Evolutionary conservation across 2,113 vertebrate genomes (phyloP).

Genomic region (Carollia perspicillata): DNA sequence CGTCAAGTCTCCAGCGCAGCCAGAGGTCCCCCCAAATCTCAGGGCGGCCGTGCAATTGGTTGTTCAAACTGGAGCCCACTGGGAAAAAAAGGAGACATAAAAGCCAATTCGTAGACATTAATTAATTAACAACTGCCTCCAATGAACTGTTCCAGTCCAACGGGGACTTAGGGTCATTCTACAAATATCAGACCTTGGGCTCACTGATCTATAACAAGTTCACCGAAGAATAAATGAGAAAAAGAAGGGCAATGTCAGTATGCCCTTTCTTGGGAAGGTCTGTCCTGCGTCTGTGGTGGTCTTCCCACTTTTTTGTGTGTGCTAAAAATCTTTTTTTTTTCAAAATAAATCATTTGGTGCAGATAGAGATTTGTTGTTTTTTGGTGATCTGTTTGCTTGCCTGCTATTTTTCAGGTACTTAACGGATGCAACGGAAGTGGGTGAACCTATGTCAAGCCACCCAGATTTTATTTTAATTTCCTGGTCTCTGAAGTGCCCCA

Average conservation of each 20-base stretch:
- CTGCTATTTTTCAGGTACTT: conserved; percentile 16
- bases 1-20: neutral
- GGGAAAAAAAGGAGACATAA: neutral
- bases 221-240: neutral
- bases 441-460: neutral
- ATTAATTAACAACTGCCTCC: neutral
- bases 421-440: neutral
- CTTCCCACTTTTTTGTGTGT: neutral
- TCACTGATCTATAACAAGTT: neutral
- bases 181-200: neutral
- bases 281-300: neutral
- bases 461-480: neutral
- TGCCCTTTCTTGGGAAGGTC: neutral
- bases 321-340: neutral
- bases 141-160: neutral
- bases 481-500: neutral
- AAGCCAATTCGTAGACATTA: neutral
- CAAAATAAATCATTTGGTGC: neutral
- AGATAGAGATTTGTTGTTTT: neutral
- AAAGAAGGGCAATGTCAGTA: neutral
- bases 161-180: accelerated
- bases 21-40: neutral
- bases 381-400: neutral
- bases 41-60: too few species aligned
- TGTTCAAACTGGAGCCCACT: neutral